Evolutionary conservation across 2,113 vertebrate species (phyloP).

Genomic region (Colius striatus): DNA sequence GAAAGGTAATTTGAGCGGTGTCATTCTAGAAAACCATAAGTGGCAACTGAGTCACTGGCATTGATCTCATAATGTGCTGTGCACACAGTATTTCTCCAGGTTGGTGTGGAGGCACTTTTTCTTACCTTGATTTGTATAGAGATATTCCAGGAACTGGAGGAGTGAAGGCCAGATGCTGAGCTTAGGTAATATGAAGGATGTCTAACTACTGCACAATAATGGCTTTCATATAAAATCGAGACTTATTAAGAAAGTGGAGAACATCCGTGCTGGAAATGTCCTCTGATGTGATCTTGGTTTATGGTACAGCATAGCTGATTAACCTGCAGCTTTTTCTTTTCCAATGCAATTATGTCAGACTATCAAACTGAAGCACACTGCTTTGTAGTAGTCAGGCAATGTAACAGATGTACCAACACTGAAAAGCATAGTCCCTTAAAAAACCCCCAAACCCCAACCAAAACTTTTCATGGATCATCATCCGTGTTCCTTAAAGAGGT

Average conservation of each 20-base stretch:
- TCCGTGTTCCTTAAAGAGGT: neutral
- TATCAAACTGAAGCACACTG: neutral
- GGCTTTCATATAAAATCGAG: neutral
- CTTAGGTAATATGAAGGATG: neutral
- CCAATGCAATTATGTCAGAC: neutral
- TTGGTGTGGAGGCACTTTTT: neutral
- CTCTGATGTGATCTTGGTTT: neutral
- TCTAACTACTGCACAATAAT: neutral
- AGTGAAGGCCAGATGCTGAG: neutral
- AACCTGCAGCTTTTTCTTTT: neutral
- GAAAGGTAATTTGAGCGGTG: neutral
- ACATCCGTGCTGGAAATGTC: neutral
- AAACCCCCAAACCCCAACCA: neutral
- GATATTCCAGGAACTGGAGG: neutral
- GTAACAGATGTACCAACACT: neutral
- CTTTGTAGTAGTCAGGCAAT: neutral
- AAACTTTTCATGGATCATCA: neutral
- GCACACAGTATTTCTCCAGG: neutral
- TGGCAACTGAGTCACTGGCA: neutral
- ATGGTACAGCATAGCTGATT: neutral
- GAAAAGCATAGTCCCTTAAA: neutral
- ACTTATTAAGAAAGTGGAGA: neutral
- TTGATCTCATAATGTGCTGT: neutral
- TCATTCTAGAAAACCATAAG: neutral
- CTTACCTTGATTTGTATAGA: neutral